Evolutionary conservation across 1,140 invertebrate genomes (phyloP), one percentile per base, ranked within the genome.

Genomic region (Drosophila eugracilis): DNA sequence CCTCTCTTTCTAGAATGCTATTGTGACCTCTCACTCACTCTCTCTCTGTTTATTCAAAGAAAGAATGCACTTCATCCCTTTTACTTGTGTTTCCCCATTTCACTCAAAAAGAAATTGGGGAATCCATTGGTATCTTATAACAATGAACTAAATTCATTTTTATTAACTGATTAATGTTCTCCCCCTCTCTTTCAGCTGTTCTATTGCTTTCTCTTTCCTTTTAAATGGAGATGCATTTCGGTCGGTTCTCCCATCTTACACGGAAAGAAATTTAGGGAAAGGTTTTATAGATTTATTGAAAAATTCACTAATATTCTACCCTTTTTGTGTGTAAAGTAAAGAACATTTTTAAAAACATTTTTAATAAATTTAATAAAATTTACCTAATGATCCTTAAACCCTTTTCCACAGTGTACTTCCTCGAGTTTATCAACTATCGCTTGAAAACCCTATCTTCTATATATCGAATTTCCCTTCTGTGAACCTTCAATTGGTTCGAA

Each of bases 401-500:
- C 15, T n/a, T 28, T 30, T 14, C 10, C 14, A 3, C 24, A 22
- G 22, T 24, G 48, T 5, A 14, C 24, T n/a, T 9, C 19, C 26
- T 24, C 28, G 14, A n/a, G 24, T 41, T 28, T 2, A 4, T 41
- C 34, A 22, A 22, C 12, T 28, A 50, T n/a, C 15, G 21, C n/a
- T 22, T 9, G 7, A 22, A n/a, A 36, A 28, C 34, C 1, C 24
- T 36, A 24, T 15, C n/a, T 19, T 17, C 6, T 0, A 4, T 10
- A 24, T 30, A 65, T 39, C 37, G 14, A 65, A 66, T 72, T 75
- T 57, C 19, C 21, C 47, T 63, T 74, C 47, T 17, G 5, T 5
- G 15, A 30, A 22, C 34, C 49, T 7, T 45, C 37, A 83, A 86
- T 86, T 88, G 83, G 71, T 50, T 60, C 65, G 34, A 75, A 81